phyloP scores from a whole-genome alignment of 2,797 vertebrate species.

The Macropodus opercularis region DNA sequence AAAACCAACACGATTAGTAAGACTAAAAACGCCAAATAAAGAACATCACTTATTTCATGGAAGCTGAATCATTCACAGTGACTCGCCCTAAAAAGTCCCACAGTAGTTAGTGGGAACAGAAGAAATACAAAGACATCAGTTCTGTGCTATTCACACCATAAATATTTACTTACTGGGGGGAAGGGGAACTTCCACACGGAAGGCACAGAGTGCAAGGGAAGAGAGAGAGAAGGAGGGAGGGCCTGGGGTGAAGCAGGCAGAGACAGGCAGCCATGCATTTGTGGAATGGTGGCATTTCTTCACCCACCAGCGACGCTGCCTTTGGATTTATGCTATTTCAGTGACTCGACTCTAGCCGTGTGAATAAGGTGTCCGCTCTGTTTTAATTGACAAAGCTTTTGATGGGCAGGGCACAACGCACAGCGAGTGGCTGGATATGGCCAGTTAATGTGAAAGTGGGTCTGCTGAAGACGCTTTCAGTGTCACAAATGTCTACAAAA shows the following conservation, averaged over 20 bases:
- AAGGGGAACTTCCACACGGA: slow-evolving; percentile 43
- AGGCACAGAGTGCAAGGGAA: slow-evolving; percentile 59
- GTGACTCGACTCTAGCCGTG: slow-evolving; percentile 35
- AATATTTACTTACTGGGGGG: slow-evolving; percentile 66
- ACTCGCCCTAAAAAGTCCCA: slow-evolving; percentile 29
- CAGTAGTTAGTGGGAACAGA: slow-evolving; percentile 30
- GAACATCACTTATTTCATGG: too few species aligned
- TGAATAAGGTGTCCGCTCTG: background rate
- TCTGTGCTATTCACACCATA: slow-evolving; percentile 45
- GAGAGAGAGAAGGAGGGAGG: slow-evolving; percentile 3
- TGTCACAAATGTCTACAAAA: slow-evolving; percentile 4
- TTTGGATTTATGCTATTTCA: slow-evolving; percentile 20
- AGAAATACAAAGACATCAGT: slow-evolving; percentile 31
- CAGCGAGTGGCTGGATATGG: background rate
- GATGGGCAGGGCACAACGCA: background rate
- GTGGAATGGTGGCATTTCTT: slow-evolving; percentile 44
- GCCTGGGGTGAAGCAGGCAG: slow-evolving; percentile 41
- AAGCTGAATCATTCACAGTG: slow-evolving; percentile 35
- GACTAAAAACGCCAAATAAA: too few species aligned
- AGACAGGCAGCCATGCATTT: slow-evolving; percentile 40
- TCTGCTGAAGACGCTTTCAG: background rate
- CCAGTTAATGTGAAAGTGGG: background rate
- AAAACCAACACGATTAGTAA: background rate
- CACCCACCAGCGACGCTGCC: slow-evolving; percentile 13
- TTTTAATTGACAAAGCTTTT: background rate